Percentiles rank a stretch among this genome's conserved stretches.
Conservation (phyloP, 2,113 vertebrate species). For the Sitta europaea region DNA sequence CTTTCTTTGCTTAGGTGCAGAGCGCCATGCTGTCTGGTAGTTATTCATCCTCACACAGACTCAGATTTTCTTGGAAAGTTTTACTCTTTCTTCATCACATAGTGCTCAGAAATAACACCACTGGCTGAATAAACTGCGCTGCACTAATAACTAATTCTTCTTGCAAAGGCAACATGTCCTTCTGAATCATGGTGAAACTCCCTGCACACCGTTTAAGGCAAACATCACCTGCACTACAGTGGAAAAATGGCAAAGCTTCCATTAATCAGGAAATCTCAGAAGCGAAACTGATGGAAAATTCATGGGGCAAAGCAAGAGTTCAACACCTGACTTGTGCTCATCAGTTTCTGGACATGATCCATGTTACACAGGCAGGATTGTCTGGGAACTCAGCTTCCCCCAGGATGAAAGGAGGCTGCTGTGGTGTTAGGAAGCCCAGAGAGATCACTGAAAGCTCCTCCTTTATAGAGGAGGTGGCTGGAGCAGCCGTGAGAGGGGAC, state of each 20-base stretch:
- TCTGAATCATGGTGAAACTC: constrained; percentile 43
- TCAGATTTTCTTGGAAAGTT: constrained; percentile 16
- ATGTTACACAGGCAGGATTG: background rate
- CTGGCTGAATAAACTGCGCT: background rate
- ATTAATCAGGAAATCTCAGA: constrained; percentile 50
- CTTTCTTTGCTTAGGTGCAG: background rate
- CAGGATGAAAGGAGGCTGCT: background rate
- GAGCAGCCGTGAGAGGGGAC: background rate
- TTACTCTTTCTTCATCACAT: constrained; percentile 13
- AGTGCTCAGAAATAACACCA: constrained; percentile 35
- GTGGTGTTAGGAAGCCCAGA: background rate
- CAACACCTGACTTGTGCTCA: constrained; percentile 36
- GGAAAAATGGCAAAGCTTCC: constrained; percentile 25
- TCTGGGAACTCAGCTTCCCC: background rate
- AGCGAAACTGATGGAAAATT: constrained; percentile 53
- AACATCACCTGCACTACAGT: constrained; percentile 6
- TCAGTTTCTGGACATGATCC: constrained; percentile 22
- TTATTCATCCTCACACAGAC: background rate
- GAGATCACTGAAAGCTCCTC: background rate
- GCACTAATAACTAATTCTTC: constrained; percentile 44
- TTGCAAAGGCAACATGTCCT: constrained; percentile 65
- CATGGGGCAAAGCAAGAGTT: constrained; percentile 42
- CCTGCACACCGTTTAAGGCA: constrained; percentile 51
- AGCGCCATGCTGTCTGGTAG: background rate
- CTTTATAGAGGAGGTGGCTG: background rate